phyloP scores from a whole-genome alignment of 1,140 invertebrate genomes.

The Drosophila subobscura region DNA sequence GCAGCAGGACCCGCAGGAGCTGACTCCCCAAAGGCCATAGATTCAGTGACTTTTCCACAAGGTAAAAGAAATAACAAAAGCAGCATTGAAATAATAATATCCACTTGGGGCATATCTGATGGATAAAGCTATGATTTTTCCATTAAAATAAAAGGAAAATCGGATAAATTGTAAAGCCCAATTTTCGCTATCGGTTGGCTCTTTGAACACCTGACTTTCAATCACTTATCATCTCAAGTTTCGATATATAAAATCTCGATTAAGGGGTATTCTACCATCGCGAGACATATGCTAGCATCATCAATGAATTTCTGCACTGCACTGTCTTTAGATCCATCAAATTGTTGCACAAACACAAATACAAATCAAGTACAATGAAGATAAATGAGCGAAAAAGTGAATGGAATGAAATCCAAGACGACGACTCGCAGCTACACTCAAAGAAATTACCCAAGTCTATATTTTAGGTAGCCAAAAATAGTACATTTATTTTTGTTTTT shows the following conservation, averaged over 20 bases:
- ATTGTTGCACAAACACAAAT: conserved; percentile 30
- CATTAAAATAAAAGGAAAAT: neutral
- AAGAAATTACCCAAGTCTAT: too few relatives aligned
- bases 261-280: too few relatives aligned
- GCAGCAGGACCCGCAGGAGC: conserved; percentile 18
- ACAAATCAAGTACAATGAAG: conserved; percentile 56
- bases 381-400: conserved; percentile 51
- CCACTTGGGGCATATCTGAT: neutral
- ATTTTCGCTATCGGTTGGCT: too few relatives aligned
- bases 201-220: too few relatives aligned
- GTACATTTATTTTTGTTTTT: too few relatives aligned
- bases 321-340: conserved; percentile 45
- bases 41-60: conserved; percentile 36
- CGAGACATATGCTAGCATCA: too few relatives aligned
- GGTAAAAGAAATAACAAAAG: conserved; percentile 57
- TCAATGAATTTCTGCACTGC: neutral
- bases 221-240: too few relatives aligned
- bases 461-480: too few relatives aligned
- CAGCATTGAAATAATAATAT: conserved; percentile 17
- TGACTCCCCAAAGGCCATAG: conserved; percentile 2
- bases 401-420: conserved; percentile 29
- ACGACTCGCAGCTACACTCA: neutral
- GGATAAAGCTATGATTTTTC: conserved; percentile 22
- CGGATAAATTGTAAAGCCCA: neutral
- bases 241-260: too few relatives aligned